Evolutionary conservation across 2,113 vertebrate species (phyloP), one percentile per base, ranked within the genome.

Genomic region (Microcebus lehilahytsara): DNA sequence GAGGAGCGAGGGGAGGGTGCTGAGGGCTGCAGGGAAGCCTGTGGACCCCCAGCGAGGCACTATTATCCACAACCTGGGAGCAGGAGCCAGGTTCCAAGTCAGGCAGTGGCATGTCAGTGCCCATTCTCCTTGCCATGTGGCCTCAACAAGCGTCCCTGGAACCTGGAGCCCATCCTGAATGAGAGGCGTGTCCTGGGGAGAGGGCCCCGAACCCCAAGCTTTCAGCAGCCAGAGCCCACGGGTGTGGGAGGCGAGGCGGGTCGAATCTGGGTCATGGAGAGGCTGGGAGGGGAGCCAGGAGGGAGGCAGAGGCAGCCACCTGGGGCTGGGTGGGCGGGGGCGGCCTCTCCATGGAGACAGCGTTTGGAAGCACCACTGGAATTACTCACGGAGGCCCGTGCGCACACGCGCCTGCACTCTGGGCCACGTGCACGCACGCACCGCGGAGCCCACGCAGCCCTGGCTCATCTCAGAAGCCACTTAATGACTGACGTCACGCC

Each of bases 301-400:
- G 46, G 91, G 96, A 23, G 80, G 91, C 46, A 86, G 95, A 96
- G 85, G 93, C 87, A 93, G 87, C 88, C 85, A 85, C 60, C 72
- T 12, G 42, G 93, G 89, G 86, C 72, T 58, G 81, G 75, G 79
- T 13, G 4, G 90, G 87, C 0, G 92, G 92, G 74, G 84, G 96
- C 3, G 75, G 95, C 93, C 96, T 97, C 94, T 88, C 97, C 96
- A 96, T 96, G 97, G 97, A 90, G 96, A 98, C 53, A 0, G 85
- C 6, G 25, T 75, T 81, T 71, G 64, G 83, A 93, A 95, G 75
- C 79, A 34, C 95, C 86, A 6, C 66, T 93, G 87, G 89, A 93
- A 87, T 96, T 96, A 97, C 96, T 97, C 96, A 96, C 9, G 0
- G 85, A 86, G 80, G 89, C 85, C 88, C 3, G 0, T 66, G 69